Conservation (phyloP, 2,888 invertebrate genomes). For the Lycocerus yunnanus region DNA sequence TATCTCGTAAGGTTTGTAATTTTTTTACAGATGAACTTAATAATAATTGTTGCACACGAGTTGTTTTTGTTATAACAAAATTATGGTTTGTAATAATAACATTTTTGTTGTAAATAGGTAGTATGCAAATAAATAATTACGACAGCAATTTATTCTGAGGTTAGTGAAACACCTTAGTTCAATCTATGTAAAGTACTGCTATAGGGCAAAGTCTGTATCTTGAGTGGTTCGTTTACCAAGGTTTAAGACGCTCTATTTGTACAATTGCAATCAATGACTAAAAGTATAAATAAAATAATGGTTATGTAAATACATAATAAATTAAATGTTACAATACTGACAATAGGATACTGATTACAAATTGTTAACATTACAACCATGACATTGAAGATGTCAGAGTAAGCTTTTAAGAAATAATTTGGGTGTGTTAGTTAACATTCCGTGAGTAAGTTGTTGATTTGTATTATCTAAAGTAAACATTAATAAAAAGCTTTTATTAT, state of each 20-base stretch:
- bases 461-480: not conserved
- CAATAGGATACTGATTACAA: not conserved
- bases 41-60: not conserved
- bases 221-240: not conserved
- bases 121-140: not conserved
- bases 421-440: not conserved
- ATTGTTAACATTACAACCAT: not conserved
- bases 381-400: not conserved
- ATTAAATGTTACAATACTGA: not conserved
- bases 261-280: not conserved
- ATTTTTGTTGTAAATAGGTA: not conserved
- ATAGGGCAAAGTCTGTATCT: not conserved
- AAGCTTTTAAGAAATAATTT: not conserved
- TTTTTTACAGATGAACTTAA: not conserved
- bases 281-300: not conserved
- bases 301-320: not conserved
- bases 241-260: not conserved
- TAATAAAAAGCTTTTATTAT: not conserved
- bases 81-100: not conserved
- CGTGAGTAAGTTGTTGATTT: not conserved
- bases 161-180: slow-evolving; percentile 6
- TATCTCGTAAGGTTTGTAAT: not conserved
- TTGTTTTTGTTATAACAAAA: not conserved
- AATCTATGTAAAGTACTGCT: slow-evolving; percentile 12
- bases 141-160: slow-evolving; percentile 1